Percentiles rank a stretch among this genome's conserved stretches.
phyloP scores from a whole-genome alignment of 2,888 invertebrate species.

The Micoletzkya japonica region DNA sequence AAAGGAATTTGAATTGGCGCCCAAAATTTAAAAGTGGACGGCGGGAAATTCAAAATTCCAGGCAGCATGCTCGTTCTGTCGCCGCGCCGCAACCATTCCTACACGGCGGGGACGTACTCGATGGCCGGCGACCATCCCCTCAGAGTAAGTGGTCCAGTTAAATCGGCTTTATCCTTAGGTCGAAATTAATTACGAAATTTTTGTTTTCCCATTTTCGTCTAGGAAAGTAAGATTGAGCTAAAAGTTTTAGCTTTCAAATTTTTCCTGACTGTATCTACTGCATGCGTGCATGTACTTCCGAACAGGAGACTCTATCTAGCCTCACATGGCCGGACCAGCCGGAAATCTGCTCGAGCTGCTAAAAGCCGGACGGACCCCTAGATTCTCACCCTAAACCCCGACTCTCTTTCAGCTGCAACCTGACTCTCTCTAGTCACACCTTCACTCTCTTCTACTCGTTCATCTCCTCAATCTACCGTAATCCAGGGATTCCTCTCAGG shows the following conservation, averaged over 20 bases:
- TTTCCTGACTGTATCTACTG: no score
- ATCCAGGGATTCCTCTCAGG: background rate
- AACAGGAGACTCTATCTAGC: no score
- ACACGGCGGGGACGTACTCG: constrained; percentile 3
- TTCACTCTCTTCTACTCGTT: background rate
- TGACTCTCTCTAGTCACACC: no score
- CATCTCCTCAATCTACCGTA: background rate
- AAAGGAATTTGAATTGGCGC: background rate
- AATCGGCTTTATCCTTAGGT: background rate
- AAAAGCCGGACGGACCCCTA: no score
- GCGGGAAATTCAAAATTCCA: background rate
- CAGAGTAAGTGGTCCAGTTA: background rate
- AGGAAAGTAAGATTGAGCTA: background rate
- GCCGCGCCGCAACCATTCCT: constrained; percentile 14
- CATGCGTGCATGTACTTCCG: no score
- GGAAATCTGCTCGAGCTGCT: no score
- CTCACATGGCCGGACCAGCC: no score
- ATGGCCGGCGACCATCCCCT: background rate
- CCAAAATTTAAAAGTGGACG: background rate
- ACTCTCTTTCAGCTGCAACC: no score
- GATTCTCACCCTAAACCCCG: no score
- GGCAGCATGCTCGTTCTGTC: background rate
- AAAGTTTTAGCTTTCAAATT: background rate
- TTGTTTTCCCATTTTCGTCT: background rate
- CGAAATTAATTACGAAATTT: background rate